These are phyloP conservation scores for Trichosurus vulpecula DNA, from an alignment of 2,797 vertebrate species.

Conservation along the genomic window DNA sequence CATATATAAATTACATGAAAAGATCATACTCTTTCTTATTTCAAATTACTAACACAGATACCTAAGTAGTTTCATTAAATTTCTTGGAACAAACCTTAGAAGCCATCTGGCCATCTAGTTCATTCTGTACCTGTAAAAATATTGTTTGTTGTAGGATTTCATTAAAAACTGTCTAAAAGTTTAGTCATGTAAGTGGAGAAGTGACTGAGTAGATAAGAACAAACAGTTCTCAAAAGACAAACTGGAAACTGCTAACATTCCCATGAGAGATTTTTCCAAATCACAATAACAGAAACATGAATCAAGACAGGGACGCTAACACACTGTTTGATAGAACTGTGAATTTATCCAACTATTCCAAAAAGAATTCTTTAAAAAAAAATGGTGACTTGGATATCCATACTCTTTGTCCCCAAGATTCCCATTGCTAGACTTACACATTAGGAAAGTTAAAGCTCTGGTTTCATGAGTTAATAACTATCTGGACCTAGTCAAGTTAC, in stretches of 20 bases:
- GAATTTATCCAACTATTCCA: not conserved
- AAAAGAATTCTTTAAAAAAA: not conserved
- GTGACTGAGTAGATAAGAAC: not conserved
- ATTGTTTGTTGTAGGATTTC: not conserved
- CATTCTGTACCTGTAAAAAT: not conserved
- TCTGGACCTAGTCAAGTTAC: too few relatives aligned
- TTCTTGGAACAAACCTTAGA: not conserved
- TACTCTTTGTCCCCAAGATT: not conserved
- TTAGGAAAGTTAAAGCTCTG: not conserved
- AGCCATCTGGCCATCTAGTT: not conserved
- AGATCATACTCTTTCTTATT: not conserved
- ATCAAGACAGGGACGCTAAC: not conserved
- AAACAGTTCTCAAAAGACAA: not conserved
- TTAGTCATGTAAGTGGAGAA: not conserved
- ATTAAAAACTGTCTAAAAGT: not conserved
- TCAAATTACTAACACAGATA: not conserved
- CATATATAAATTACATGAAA: not conserved
- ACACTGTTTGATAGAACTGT: not conserved
- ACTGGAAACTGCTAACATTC: not conserved
- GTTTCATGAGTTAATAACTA: too few relatives aligned
- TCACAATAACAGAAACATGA: not conserved
- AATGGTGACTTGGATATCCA: not conserved
- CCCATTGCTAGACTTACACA: not conserved
- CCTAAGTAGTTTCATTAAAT: not conserved
- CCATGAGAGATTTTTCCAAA: not conserved